Conservation (phyloP, 2,797 vertebrate genomes). For the Gobio occitaniae region DNA sequence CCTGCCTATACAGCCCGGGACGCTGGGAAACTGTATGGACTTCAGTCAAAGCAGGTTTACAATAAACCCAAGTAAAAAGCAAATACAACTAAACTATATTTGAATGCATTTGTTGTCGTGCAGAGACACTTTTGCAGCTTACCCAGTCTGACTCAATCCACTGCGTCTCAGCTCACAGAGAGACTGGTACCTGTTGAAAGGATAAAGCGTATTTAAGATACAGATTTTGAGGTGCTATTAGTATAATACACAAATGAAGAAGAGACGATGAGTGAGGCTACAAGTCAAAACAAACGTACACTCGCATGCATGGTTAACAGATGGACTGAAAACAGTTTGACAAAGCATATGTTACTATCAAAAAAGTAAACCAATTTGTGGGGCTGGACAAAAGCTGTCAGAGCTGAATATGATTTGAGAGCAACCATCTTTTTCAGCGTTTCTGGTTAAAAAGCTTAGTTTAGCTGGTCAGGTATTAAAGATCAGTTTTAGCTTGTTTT, state of each 20-base stretch:
- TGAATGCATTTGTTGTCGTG: constrained; percentile 1
- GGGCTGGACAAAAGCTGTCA: constrained; percentile 80
- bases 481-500: constrained; percentile 94
- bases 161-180: constrained; percentile 59
- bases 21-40: neutral
- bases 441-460: constrained; percentile 87
- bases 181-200: constrained; percentile 67
- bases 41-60: neutral
- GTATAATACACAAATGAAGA: constrained; percentile 40
- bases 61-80: neutral
- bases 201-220: constrained; percentile 51
- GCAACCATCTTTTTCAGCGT: constrained; percentile 78
- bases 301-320: constrained; percentile 86
- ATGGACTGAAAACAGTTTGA: constrained; percentile 75
- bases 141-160: constrained; percentile 54
- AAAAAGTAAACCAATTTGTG: constrained; percentile 99
- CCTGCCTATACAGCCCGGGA: neutral
- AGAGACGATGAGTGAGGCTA: constrained; percentile 53
- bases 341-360: constrained; percentile 87
- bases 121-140: constrained; percentile 25
- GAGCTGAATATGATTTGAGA: constrained; percentile 82
- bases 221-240: constrained; percentile 1
- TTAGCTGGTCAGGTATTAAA: constrained; percentile 90
- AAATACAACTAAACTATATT: neutral
- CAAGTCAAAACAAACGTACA: constrained; percentile 55